A percentile compares a stretch with the other conserved stretches of the same genome.
Evolutionary conservation across 1,140 invertebrate species (phyloP).

Genomic region (Stratiolaelaps scimitus): DNA sequence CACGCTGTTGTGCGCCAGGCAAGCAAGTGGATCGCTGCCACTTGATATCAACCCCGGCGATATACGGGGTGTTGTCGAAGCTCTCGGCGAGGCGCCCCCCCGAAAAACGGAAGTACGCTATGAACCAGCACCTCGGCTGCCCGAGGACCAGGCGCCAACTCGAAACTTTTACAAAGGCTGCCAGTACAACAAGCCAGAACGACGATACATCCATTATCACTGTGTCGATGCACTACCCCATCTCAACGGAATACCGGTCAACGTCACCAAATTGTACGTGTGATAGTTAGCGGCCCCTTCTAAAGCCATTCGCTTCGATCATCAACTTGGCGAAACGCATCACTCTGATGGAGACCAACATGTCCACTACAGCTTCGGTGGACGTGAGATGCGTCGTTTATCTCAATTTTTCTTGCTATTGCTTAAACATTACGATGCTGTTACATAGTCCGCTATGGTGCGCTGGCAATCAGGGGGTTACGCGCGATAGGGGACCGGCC

Average conservation of each 20-base stretch:
- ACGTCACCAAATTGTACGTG: conserved; percentile 26
- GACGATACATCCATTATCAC: conserved; percentile 2
- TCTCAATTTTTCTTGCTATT: too few relatives aligned
- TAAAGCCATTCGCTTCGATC: background rate
- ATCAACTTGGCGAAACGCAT: too few relatives aligned
- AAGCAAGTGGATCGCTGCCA: background rate
- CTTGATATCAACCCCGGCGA: conserved; percentile 20
- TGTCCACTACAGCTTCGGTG: too few relatives aligned
- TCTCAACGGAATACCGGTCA: background rate
- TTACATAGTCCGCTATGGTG: too few relatives aligned
- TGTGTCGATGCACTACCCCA: conserved; percentile 2
- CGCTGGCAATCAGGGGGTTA: too few relatives aligned
- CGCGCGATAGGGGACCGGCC: too few relatives aligned
- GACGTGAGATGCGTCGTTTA: too few relatives aligned
- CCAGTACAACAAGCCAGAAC: conserved; percentile 15
- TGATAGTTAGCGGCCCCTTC: background rate
- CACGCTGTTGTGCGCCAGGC: background rate
- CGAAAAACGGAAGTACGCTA: background rate
- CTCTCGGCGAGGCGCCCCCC: background rate
- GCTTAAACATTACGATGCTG: too few relatives aligned
- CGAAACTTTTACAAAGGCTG: conserved; percentile 10
- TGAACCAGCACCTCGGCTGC: background rate
- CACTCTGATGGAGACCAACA: too few relatives aligned
- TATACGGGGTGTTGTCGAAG: background rate
- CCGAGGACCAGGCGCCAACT: conserved; percentile 1